Conservation (phyloP, 1,140 invertebrate species). For the Laupala kohalensis region DNA sequence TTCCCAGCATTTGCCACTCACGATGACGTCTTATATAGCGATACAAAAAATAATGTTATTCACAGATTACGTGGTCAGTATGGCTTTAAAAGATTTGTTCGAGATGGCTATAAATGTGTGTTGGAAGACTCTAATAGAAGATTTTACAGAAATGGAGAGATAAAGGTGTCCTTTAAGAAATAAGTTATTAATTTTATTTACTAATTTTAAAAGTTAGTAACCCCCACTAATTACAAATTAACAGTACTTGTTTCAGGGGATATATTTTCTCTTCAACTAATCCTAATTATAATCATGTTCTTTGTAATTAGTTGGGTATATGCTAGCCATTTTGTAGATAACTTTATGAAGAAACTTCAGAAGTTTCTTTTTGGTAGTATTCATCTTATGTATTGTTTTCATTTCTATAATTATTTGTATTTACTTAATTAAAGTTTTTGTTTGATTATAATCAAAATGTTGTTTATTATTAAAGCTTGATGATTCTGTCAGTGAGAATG, state of each 20-base stretch:
- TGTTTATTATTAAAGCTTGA: too few relatives aligned
- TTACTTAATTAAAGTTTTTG: too few relatives aligned
- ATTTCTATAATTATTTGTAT: too few relatives aligned
- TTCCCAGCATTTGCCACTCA: constrained; percentile 98
- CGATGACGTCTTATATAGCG: constrained; percentile 71
- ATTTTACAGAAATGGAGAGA: constrained; percentile 57
- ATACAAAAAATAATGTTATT: constrained; percentile 81
- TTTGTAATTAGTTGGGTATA: too few relatives aligned
- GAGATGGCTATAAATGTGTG: constrained; percentile 87
- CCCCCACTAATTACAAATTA: background rate
- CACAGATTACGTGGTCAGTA: constrained; percentile 74
- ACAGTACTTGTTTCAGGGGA: background rate
- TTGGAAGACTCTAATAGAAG: constrained; percentile 67
- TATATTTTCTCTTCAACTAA: constrained; percentile 2
- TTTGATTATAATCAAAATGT: too few relatives aligned
- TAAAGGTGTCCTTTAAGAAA: constrained; percentile 37
- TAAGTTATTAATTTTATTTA: background rate
- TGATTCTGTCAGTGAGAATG: too few relatives aligned
- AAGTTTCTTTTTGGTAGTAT: too few relatives aligned
- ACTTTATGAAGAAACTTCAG: too few relatives aligned
- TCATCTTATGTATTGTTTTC: too few relatives aligned
- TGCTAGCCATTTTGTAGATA: too few relatives aligned
- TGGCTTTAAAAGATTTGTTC: constrained; percentile 88
- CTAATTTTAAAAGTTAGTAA: background rate
- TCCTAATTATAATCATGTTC: too few relatives aligned